Conservation (phyloP, 2,888 invertebrate genomes). For the Agrochola lota region DNA sequence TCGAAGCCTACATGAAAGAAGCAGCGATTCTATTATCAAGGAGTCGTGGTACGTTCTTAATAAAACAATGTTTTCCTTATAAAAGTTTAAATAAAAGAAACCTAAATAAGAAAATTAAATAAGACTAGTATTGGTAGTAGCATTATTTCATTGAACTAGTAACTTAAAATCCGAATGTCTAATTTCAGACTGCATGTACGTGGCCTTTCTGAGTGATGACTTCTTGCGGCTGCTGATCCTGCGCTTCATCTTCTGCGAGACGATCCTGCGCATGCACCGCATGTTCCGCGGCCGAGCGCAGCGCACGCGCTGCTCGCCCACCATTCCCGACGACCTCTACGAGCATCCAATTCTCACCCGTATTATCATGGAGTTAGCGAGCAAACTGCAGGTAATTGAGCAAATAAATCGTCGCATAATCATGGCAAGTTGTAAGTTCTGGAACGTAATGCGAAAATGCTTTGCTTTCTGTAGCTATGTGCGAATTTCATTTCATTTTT, state of each 20-base stretch:
- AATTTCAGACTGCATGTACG: conserved; percentile 86
- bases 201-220: conserved; percentile 98
- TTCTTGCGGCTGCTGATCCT: conserved; percentile 96
- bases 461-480: neutral
- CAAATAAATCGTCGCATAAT: neutral
- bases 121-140: too few relatives aligned
- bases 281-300: conserved; percentile 96
- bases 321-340: conserved; percentile 96
- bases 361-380: conserved; percentile 95
- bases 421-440: conserved; percentile 1
- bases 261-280: conserved; percentile 96
- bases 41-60: conserved; percentile 89
- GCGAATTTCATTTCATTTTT: conserved; percentile 2
- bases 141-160: neutral
- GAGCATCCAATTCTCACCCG: conserved; percentile 95
- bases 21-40: conserved; percentile 95
- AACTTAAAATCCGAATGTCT: neutral
- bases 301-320: conserved; percentile 96
- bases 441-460: conserved; percentile 3
- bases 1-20: conserved; percentile 97
- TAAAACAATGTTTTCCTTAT: neutral
- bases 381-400: conserved; percentile 93
- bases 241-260: conserved; percentile 98
- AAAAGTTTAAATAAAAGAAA: neutral
- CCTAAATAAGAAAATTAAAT: too few relatives aligned